Evolutionary conservation across 2,113 vertebrate species (phyloP).

Genomic region (Patagioenas fasciata): DNA sequence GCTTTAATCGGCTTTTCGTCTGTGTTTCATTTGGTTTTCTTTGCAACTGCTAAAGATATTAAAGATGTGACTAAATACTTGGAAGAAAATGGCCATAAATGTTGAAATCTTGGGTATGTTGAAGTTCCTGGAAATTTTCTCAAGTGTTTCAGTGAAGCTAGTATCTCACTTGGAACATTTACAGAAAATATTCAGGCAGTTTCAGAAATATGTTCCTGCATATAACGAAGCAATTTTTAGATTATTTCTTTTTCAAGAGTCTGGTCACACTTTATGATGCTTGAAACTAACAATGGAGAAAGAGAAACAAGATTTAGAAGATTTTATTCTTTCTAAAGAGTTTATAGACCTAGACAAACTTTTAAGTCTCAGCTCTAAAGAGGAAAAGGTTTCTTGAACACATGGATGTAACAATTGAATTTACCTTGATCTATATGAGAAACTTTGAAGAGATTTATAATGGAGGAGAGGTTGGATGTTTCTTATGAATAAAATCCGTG

Average conservation of each 20-base stretch:
- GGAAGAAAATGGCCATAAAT: not conserved
- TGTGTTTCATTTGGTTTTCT: not conserved
- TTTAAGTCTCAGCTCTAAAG: not conserved
- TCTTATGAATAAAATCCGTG: not conserved
- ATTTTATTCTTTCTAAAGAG: not conserved
- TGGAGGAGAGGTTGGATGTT: not conserved
- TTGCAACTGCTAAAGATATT: not conserved
- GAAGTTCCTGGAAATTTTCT: not conserved
- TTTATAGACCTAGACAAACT: not conserved
- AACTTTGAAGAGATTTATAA: not conserved
- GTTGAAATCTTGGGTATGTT: not conserved
- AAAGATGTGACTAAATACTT: not conserved
- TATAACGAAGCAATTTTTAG: not conserved
- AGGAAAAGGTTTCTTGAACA: not conserved
- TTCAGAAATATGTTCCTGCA: constrained; percentile 18
- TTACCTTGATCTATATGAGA: not conserved
- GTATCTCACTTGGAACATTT: not conserved
- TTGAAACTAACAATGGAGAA: not conserved
- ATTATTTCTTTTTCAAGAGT: constrained; percentile 8
- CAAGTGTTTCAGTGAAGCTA: not conserved
- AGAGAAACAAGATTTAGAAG: not conserved
- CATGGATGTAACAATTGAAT: not conserved
- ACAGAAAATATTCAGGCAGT: not conserved
- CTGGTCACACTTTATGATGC: not conserved
- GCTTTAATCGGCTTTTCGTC: not conserved